Evolutionary conservation across 2,888 invertebrate genomes (phyloP), one percentile per base, ranked within the genome.

Genomic region (Deilephila elpenor): DNA sequence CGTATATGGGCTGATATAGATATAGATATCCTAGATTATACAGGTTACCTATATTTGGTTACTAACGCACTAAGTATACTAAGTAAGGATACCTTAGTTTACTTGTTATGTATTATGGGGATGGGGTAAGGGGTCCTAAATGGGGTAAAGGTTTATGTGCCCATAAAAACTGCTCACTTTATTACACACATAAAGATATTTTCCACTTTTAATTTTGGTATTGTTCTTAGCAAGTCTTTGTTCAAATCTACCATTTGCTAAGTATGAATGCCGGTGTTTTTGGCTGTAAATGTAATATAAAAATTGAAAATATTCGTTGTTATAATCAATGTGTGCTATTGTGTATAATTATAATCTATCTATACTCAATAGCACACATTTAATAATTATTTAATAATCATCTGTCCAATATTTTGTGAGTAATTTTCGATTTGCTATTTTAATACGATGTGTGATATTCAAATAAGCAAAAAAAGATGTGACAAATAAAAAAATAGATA

Each of bases 161-260:
- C 53, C 56, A 71, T 73, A 73, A 71, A 73, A 73, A 73, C 17
- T 71, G 71, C 34, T 34, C 19, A 61, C 59, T 71, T 73, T 71
- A 73, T 56, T 20, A 19, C 71, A 7, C 6, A 25, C 37, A 34
- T 62, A 51, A 73, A 73, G 51, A 61, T 5, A 62, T 61, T 25
- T 73, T 71, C 62, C 61, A 71, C 59, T 70, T 71, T 73, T 62
- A 70, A 61, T 71, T 73, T 73, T 73, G 25, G 61, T 53, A 53
- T 20, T 20, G 20, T 61, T 53, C 20, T 67, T 8, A 7, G 19
- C n/a, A 32, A 20, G 37, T 37, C 8, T 8, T 37, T 8, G 37
- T 37, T 8, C 37, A 37, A 37, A 8, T 37, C 8, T 1, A 53
- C 53, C 19, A 53, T 19, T 19, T 19, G 19, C 1, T 19, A 19